Conservation (phyloP, 2,888 invertebrate genomes). For the Serripes groenlandicus region DNA sequence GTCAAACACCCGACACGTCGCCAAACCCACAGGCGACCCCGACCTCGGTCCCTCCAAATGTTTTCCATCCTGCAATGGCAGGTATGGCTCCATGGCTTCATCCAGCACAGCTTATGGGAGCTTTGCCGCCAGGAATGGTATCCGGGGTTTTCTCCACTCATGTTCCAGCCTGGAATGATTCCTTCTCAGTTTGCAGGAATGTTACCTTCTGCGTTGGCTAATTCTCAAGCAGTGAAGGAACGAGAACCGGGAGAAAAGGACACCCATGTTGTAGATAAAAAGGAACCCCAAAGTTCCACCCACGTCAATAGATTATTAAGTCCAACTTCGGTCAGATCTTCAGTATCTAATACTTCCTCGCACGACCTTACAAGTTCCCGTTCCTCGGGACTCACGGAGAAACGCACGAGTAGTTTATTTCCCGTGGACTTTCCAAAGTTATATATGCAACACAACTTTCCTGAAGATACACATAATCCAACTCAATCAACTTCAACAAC, state of each 20-base stretch:
- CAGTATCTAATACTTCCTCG: constrained; percentile 25
- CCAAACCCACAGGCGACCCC: constrained; percentile 20
- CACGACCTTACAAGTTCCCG: constrained; percentile 18
- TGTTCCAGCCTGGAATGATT: constrained; percentile 59
- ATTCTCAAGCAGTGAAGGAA: constrained; percentile 21
- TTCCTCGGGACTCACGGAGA: constrained; percentile 26
- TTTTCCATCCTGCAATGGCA: constrained; percentile 59
- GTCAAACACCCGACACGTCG: constrained; percentile 26
- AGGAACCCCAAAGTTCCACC: constrained; percentile 13
- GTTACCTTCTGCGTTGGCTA: constrained; percentile 18
- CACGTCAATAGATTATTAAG: constrained; percentile 30
- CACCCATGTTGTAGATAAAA: constrained; percentile 21
- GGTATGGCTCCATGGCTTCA: constrained; percentile 66
- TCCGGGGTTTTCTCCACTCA: constrained; percentile 56
- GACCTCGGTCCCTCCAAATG: constrained; percentile 38
- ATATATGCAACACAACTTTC: constrained; percentile 30
- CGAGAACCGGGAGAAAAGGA: constrained; percentile 29
- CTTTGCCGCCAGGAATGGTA: constrained; percentile 45
- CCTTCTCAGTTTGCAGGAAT: constrained; percentile 51
- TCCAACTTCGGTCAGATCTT: constrained; percentile 40
- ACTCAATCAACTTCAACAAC: constrained; percentile 80
- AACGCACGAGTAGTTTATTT: constrained; percentile 61
- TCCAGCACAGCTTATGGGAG: constrained; percentile 59
- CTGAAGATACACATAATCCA: background rate
- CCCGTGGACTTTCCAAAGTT: constrained; percentile 66